These are phyloP conservation scores for Resseliella maxima DNA, from an alignment of 2,888 invertebrate species.

Conservation along the genomic window DNA sequence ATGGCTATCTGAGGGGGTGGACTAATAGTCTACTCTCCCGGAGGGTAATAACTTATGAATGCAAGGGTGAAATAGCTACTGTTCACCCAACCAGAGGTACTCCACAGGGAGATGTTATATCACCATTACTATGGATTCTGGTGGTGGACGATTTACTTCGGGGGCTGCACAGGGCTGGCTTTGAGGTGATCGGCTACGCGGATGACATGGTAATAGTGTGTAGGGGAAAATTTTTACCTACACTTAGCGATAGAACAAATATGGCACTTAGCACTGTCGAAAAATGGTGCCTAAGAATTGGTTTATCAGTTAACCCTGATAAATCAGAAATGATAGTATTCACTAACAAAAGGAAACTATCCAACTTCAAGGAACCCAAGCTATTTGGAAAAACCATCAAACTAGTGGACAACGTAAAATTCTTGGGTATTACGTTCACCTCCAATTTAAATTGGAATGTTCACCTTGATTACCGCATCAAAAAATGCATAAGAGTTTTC, in stretches of 20 bases:
- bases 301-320: conserved; percentile 57
- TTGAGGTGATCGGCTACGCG: background rate
- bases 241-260: background rate
- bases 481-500: conserved; percentile 1
- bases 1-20: background rate
- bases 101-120: background rate
- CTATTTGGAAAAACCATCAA: background rate
- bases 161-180: background rate
- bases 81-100: background rate
- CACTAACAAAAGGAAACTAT: conserved; percentile 28
- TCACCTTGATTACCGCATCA: background rate
- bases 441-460: background rate
- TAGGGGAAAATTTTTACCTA: background rate
- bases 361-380: background rate
- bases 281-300: conserved; percentile 55
- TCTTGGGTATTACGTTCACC: background rate
- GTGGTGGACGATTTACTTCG: background rate
- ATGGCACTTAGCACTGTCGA: conserved; percentile 20
- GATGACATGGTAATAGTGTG: background rate
- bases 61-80: background rate
- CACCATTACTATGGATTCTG: conserved; percentile 14
- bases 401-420: background rate
- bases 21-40: background rate
- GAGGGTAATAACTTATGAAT: background rate
- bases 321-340: conserved; percentile 57